Evolutionary conservation across 2,888 invertebrate species (phyloP).

Genomic region (Heliconius sara): DNA sequence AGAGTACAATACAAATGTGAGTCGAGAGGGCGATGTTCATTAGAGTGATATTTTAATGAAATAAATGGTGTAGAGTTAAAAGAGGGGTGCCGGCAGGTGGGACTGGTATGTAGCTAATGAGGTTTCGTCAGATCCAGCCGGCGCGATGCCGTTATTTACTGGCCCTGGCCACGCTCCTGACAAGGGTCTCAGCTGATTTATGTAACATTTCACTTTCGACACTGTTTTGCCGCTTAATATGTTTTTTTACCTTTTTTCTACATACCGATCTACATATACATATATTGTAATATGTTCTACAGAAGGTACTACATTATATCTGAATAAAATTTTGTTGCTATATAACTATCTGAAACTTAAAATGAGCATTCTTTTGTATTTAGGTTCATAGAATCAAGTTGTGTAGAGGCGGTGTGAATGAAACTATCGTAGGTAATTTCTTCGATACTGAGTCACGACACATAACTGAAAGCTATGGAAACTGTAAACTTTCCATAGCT

Average conservation of each 20-base stretch:
- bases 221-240: slow-evolving; percentile 60
- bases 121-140: slow-evolving; percentile 62
- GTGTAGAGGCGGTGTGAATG: background rate
- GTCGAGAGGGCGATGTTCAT: slow-evolving; percentile 33
- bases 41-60: slow-evolving; percentile 43
- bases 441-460: slow-evolving; percentile 21
- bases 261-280: slow-evolving; percentile 23
- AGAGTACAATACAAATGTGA: slow-evolving; percentile 17
- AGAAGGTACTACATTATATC: background rate
- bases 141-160: slow-evolving; percentile 69
- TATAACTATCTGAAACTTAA: no score
- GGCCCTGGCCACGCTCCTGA: slow-evolving; percentile 58
- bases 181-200: slow-evolving; percentile 79
- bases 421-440: slow-evolving; percentile 26
- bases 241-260: slow-evolving; percentile 44
- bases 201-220: slow-evolving; percentile 73
- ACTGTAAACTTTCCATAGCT: slow-evolving; percentile 15
- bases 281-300: background rate
- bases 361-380: background rate
- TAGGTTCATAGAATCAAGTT: background rate
- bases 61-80: slow-evolving; percentile 44
- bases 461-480: slow-evolving; percentile 35
- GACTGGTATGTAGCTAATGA: slow-evolving; percentile 49
- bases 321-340: background rate
- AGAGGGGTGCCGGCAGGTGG: slow-evolving; percentile 42